A percentile compares a stretch with the other conserved stretches of the same genome.
These are phyloP conservation scores for Coccyzus lansbergi DNA, from an alignment of 2,797 vertebrate genomes.

Conservation along the genomic window DNA sequence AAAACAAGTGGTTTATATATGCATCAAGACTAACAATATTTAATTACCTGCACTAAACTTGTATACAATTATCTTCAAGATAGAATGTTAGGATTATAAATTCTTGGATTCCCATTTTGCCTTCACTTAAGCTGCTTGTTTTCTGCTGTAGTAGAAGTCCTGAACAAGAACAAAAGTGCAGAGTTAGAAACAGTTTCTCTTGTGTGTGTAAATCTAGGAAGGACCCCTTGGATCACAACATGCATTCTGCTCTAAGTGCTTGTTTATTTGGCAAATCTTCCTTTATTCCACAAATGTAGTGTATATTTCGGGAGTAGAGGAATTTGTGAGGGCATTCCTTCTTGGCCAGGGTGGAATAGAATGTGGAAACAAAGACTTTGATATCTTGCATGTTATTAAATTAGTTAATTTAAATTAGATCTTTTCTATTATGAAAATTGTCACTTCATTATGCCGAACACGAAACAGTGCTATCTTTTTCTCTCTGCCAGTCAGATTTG, in stretches of 20 bases:
- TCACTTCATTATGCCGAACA: neutral
- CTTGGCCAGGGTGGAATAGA: neutral
- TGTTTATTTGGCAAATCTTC: neutral
- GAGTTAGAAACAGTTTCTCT: neutral
- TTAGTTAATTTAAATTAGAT: neutral
- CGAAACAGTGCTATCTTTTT: neutral
- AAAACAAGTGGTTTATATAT: neutral
- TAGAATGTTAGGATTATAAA: neutral
- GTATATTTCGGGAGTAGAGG: neutral
- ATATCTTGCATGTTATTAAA: neutral
- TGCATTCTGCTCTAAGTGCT: neutral
- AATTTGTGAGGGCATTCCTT: neutral
- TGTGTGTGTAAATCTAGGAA: neutral
- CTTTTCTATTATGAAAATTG: neutral
- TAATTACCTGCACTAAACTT: neutral
- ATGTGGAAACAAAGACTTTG: neutral
- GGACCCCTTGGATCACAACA: neutral
- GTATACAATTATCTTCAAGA: neutral
- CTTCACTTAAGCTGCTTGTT: neutral
- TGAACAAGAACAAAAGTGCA: neutral
- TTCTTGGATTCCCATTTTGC: neutral
- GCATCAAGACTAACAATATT: neutral
- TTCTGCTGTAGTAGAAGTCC: neutral
- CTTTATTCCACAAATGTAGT: neutral
- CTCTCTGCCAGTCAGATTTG: neutral